Evolutionary conservation across 2,113 vertebrate species (phyloP), one percentile per base, ranked within the genome.

Genomic region (Osmerus eperlanus): DNA sequence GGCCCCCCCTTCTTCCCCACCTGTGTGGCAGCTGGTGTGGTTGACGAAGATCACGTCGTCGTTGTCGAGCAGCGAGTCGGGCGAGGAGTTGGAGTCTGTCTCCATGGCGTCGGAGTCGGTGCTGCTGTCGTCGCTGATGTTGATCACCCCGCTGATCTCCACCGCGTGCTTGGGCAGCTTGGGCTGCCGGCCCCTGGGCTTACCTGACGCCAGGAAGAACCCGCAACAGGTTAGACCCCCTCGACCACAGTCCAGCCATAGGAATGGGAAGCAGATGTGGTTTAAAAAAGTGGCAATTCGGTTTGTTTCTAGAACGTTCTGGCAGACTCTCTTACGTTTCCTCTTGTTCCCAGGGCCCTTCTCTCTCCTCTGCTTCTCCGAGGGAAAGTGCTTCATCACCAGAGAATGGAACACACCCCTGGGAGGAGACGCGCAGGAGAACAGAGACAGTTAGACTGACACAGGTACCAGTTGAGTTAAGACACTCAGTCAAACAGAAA

Each of bases 361-460:
- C 82, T 99, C 97, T 78, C 95, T 92, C 87, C 92, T 94, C 85
- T 96, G 93, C 84, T 96, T 97, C 88, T 94, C 94, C 67, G 95
- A 96, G 59, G 97, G 97, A 87, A 99, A 99, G 90, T 99, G 97
- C 90, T 98, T 99, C 78, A 91, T 91, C 80, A 99, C 96, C 59
- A 99, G 93, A 21, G 97, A 98, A 85, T 96, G 94, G 89, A 99
- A 99, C 75, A 99, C 97, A 65, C 97, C 97, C 90, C 97, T 99
- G 83, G 76, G 88, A 85, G 85, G 65, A 79, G 70, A 86, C 55
- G 83, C 71, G 66, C 13, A 81, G 47, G 67, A 1, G 28, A 8
- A 19, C 3, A 12, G 23, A 66, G 3, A 56, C 5, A 11, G 65
- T 9, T 3, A n/a, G 55, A n/a, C 0, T 15, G 29, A 60, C 52